These are phyloP conservation scores for Mesembrinibis cayennensis DNA, from an alignment of 2,113 vertebrate genomes.

Conservation along the genomic window DNA sequence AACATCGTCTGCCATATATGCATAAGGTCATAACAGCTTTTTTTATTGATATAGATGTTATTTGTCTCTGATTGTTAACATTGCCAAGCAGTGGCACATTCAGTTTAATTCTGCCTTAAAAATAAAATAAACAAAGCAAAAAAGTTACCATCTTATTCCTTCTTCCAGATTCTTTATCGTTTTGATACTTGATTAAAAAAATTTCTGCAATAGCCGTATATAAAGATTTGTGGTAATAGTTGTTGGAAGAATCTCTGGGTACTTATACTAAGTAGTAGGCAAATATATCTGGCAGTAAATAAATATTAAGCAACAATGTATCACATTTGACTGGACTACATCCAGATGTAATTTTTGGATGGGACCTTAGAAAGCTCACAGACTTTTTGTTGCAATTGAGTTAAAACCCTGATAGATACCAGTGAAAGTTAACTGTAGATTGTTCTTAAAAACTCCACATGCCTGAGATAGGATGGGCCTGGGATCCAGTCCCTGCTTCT, in stretches of 20 bases:
- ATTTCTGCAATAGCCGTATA: not conserved
- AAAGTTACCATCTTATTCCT: not conserved
- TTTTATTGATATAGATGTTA: not conserved
- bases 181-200: not conserved
- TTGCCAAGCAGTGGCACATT: not conserved
- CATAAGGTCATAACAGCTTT: not conserved
- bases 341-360: not conserved
- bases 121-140: not conserved
- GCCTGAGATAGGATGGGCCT: not conserved
- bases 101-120: not conserved
- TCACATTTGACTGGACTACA: not conserved
- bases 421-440: not conserved
- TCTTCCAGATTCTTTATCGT: not conserved
- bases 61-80: not conserved
- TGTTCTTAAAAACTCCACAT: not conserved
- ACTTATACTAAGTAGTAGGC: not conserved
- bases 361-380: not conserved
- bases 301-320: not conserved
- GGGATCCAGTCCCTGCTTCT: not conserved
- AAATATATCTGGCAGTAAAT: not conserved
- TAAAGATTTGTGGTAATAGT: not conserved
- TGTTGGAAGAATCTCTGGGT: not conserved
- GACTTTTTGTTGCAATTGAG: not conserved
- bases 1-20: not conserved
- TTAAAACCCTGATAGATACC: not conserved